Evolutionary conservation across 2,888 invertebrate species (phyloP).

Genomic region (Celastrina argiolus): DNA sequence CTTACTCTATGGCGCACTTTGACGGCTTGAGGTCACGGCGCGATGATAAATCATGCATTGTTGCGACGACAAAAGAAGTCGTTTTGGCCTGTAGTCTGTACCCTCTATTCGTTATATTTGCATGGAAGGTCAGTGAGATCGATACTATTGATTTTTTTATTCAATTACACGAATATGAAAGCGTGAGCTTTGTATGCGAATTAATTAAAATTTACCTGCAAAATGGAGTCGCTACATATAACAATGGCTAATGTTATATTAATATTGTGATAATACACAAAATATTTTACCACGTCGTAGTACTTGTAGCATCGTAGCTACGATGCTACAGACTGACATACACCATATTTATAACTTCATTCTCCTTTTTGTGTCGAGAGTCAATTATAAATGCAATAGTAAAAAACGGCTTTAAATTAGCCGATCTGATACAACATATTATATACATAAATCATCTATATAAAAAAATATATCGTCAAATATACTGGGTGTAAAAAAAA

Average conservation of each 20-base stretch:
- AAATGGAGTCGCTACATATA: neutral
- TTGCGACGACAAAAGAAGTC: slow-evolving; percentile 69
- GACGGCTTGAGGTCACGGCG: slow-evolving; percentile 35
- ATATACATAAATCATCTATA: too few species aligned
- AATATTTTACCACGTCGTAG: too few species aligned
- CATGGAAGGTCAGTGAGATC: slow-evolving; percentile 22
- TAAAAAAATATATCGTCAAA: too few species aligned
- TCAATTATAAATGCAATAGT: too few species aligned
- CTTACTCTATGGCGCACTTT: slow-evolving; percentile 27
- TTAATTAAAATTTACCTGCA: neutral
- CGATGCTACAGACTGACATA: too few species aligned
- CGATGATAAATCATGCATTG: slow-evolving; percentile 68
- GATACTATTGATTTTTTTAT: slow-evolving; percentile 14
- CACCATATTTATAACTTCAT: too few species aligned
- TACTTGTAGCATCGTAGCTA: too few species aligned
- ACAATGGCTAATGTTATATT: neutral
- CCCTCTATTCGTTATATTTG: slow-evolving; percentile 42
- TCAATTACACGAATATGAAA: neutral
- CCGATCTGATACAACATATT: too few species aligned
- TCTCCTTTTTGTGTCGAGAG: too few species aligned
- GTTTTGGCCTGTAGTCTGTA: slow-evolving; percentile 63
- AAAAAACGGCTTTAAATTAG: too few species aligned
- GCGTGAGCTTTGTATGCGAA: neutral
- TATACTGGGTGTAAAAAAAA: too few species aligned
- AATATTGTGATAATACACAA: too few species aligned